Evolutionary conservation across 1,140 invertebrate species (phyloP).

Genomic region (Drosophila jambulina): DNA sequence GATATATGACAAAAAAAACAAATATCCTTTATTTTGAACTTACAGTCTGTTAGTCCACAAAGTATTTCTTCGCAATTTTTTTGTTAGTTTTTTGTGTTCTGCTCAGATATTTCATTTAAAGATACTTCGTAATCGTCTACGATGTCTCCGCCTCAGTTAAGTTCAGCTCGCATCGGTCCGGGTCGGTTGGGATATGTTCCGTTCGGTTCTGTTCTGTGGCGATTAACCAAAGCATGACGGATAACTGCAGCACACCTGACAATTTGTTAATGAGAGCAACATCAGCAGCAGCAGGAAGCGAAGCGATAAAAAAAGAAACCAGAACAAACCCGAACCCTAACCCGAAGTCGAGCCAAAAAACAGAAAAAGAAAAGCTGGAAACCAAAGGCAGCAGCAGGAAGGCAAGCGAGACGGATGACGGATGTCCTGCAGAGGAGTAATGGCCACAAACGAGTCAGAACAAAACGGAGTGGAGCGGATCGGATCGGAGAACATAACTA

Average conservation of each 20-base stretch:
- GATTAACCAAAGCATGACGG: slow-evolving; percentile 80
- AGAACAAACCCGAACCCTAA: slow-evolving; percentile 14
- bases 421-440: slow-evolving; percentile 71
- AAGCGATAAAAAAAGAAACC: slow-evolving; percentile 72
- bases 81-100: neutral
- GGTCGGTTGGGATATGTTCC: neutral
- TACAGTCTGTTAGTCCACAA: neutral
- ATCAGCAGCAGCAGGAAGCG: slow-evolving; percentile 71
- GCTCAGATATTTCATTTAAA: slow-evolving; percentile 6
- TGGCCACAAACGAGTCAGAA: slow-evolving; percentile 48
- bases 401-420: slow-evolving; percentile 76
- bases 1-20: too few relatives aligned
- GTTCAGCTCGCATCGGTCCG: neutral
- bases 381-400: slow-evolving; percentile 71
- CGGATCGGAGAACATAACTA: slow-evolving; percentile 41
- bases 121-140: slow-evolving; percentile 12
- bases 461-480: slow-evolving; percentile 27
- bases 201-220: slow-evolving; percentile 56
- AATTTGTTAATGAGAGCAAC: slow-evolving; percentile 84
- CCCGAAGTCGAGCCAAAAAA: slow-evolving; percentile 3
- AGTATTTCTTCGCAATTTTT: neutral
- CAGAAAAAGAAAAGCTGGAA: slow-evolving; percentile 34
- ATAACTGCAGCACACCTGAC: slow-evolving; percentile 77
- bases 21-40: too few relatives aligned
- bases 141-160: neutral